Conservation (phyloP, 2,113 vertebrate genomes). For the Peromyscus polionotus region DNA sequence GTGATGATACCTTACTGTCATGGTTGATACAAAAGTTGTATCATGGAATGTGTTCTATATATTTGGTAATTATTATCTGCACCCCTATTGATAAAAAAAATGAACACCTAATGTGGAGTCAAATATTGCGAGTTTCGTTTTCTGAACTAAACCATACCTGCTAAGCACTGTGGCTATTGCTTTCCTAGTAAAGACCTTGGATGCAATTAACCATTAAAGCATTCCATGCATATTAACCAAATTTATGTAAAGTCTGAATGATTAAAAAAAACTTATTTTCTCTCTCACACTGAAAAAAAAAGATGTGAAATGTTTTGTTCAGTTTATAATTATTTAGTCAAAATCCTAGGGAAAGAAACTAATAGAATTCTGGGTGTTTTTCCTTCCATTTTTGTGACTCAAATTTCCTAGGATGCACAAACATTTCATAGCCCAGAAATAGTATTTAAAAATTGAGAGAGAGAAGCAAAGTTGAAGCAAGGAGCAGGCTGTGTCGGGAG, state of each 20-base stretch:
- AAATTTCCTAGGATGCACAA: slow-evolving; percentile 13
- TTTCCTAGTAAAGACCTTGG: slow-evolving; percentile 24
- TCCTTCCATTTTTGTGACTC: slow-evolving; percentile 39
- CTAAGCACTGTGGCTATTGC: background rate
- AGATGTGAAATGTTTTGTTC: background rate
- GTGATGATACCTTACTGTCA: background rate
- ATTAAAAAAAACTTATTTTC: background rate
- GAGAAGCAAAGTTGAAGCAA: background rate
- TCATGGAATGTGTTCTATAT: background rate
- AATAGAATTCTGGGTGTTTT: slow-evolving; percentile 38
- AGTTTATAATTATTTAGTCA: slow-evolving; percentile 32
- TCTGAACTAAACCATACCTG: slow-evolving; percentile 6
- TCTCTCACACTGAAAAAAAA: slow-evolving; percentile 10
- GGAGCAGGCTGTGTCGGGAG: slow-evolving; percentile 1
- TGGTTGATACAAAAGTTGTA: background rate
- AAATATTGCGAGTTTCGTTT: slow-evolving; percentile 45
- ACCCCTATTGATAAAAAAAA: slow-evolving; percentile 1
- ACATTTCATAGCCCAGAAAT: slow-evolving; percentile 44
- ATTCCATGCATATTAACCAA: background rate
- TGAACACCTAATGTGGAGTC: background rate
- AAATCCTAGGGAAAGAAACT: slow-evolving; percentile 40
- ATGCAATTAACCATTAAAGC: background rate
- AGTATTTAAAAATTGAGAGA: slow-evolving; percentile 20
- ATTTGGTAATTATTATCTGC: background rate
- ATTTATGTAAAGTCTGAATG: slow-evolving; percentile 20